Conservation (phyloP, 1,140 invertebrate genomes). For the Glossosoma conforme region DNA sequence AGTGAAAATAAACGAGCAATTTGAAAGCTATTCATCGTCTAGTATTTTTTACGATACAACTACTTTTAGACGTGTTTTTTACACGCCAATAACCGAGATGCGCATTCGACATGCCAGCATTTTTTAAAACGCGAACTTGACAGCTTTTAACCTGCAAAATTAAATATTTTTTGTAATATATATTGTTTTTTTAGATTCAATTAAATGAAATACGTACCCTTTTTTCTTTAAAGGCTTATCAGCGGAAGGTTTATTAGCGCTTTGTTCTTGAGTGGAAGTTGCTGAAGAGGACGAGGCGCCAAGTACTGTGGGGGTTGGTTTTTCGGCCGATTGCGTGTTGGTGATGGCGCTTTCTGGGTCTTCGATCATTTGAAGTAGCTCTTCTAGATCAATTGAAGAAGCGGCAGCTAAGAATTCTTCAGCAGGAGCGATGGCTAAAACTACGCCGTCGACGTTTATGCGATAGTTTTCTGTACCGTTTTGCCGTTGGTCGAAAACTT, state of each 20-base stretch:
- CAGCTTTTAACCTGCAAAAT: not conserved
- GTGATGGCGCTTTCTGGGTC: conserved; percentile 26
- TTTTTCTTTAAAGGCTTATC: conserved; percentile 25
- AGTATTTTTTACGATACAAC: no score
- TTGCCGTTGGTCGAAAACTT: conserved; percentile 62
- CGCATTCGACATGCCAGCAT: no score
- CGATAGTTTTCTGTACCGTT: conserved; percentile 65
- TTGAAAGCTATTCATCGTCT: no score
- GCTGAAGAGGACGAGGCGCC: no score
- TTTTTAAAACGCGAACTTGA: no score
- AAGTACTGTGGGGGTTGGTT: no score
- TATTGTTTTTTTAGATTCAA: not conserved
- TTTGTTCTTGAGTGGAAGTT: no score
- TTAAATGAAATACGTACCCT: conserved; percentile 3
- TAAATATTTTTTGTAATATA: not conserved
- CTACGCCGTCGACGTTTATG: conserved; percentile 59
- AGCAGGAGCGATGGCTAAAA: conserved; percentile 58
- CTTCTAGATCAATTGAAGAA: conserved; percentile 36
- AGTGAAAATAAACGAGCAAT: no score
- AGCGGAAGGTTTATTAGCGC: no score
- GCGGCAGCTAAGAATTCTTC: conserved; percentile 46
- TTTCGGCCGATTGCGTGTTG: not conserved
- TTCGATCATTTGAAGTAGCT: conserved; percentile 38
- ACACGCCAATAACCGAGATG: no score
- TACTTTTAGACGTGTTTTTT: no score